phyloP scores from a whole-genome alignment of 2,113 vertebrate genomes.

The Neodontobutis hainanensis region DNA sequence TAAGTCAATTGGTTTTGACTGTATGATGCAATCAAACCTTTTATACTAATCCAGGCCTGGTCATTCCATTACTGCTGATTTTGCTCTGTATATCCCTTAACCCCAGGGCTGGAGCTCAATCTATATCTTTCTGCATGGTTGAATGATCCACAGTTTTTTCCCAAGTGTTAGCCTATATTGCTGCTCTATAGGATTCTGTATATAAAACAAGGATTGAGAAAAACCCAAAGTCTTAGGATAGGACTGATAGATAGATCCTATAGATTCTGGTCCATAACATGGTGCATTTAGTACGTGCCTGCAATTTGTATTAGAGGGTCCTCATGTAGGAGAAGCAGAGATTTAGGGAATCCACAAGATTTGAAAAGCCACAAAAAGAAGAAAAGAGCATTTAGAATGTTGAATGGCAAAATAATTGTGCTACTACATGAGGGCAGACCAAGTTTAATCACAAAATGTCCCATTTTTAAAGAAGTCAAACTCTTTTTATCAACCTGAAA shows the following conservation, averaged over 20 bases:
- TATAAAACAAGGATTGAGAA: slow-evolving; percentile 43
- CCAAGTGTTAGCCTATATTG: slow-evolving; percentile 48
- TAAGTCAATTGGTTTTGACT: slow-evolving; percentile 35
- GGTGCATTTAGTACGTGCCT: slow-evolving; percentile 7
- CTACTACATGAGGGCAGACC: slow-evolving; percentile 19
- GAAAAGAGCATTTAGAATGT: slow-evolving; percentile 25
- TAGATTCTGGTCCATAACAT: slow-evolving; percentile 37
- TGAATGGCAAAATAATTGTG: slow-evolving; percentile 16
- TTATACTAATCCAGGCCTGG: slow-evolving; percentile 50
- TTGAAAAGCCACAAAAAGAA: slow-evolving; percentile 19
- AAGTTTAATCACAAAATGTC: slow-evolving; percentile 28
- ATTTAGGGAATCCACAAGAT: slow-evolving; percentile 35
- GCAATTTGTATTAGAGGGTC: slow-evolving; percentile 33
- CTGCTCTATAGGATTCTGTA: not conserved
- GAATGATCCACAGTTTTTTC: slow-evolving; percentile 44
- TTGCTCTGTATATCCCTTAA: slow-evolving; percentile 43
- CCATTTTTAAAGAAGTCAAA: slow-evolving; percentile 8
- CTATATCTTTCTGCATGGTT: slow-evolving; percentile 15
- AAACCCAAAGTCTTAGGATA: slow-evolving; percentile 33
- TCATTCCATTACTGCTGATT: slow-evolving; percentile 57
- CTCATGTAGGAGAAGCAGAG: slow-evolving; percentile 25
- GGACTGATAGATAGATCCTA: slow-evolving; percentile 28
- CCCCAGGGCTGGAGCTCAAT: slow-evolving; percentile 30
- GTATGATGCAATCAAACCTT: slow-evolving; percentile 36
- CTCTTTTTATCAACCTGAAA: slow-evolving; percentile 46